Percentiles rank a stretch among this genome's conserved stretches.
Conservation (phyloP, 2,113 vertebrate species). For the Typhlomys cinereus region DNA sequence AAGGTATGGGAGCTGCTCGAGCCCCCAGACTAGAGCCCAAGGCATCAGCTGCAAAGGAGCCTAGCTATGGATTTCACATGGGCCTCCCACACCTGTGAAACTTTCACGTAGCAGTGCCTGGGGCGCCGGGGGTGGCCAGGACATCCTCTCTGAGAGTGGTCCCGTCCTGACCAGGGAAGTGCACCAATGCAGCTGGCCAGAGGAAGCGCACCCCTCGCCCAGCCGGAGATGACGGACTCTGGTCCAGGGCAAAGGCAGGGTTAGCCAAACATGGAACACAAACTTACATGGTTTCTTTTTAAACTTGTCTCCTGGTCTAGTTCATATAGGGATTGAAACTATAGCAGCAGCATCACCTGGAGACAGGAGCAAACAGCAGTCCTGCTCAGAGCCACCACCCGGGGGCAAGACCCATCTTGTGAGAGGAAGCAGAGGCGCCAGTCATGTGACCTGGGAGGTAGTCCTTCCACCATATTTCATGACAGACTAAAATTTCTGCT, state of each 20-base stretch:
- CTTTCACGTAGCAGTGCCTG: not conserved
- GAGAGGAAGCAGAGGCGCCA: not conserved
- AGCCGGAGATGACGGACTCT: not conserved
- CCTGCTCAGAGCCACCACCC: no score
- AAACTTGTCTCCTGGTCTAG: not conserved
- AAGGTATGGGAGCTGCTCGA: not conserved
- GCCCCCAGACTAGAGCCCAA: accelerated
- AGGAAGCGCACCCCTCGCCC: accelerated
- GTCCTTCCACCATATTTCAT: not conserved
- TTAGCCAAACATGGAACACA: not conserved
- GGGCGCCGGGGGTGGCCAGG: accelerated
- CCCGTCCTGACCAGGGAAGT: not conserved
- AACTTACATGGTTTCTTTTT: not conserved
- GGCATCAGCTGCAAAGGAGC: not conserved
- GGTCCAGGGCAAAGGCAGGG: not conserved
- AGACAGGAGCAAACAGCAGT: not conserved
- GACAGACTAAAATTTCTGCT: not conserved
- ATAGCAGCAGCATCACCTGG: not conserved
- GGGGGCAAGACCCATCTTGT: accelerated
- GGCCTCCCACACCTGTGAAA: accelerated
- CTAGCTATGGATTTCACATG: accelerated
- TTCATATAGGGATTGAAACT: not conserved
- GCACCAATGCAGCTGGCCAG: accelerated
- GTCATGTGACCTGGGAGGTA: not conserved
- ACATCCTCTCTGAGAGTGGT: no score